Percentiles rank a stretch among this genome's conserved stretches.
Evolutionary conservation across 2,888 invertebrate genomes (phyloP).

Genomic region (Ectemnius lituratus): DNA sequence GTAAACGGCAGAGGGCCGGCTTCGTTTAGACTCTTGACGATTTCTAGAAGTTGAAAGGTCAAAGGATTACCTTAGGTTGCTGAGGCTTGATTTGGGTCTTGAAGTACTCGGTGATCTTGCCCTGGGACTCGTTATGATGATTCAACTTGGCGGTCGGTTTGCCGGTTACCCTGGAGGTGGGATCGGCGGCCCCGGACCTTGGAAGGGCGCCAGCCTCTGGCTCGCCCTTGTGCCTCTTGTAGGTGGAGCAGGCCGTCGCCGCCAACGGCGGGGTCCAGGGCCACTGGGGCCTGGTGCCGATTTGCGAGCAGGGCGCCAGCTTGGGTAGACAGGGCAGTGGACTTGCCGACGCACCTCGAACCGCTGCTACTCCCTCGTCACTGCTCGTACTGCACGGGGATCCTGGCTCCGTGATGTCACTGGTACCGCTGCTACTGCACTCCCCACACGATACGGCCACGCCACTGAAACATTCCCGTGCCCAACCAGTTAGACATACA

Average conservation of each 20-base stretch:
- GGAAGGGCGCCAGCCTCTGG: conserved; percentile 74
- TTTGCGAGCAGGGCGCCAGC: conserved; percentile 72
- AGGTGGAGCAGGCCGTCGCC: conserved; percentile 73
- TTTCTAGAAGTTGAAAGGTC: background rate
- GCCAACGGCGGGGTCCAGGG: conserved; percentile 76
- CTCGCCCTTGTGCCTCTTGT: conserved; percentile 74
- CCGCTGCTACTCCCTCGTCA: conserved; percentile 79
- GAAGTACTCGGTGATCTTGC: conserved; percentile 91
- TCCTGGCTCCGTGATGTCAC: conserved; percentile 92
- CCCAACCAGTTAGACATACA: background rate
- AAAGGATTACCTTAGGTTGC: conserved; percentile 65
- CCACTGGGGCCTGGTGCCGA: conserved; percentile 75
- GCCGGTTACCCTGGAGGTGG: conserved; percentile 59
- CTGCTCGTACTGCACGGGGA: conserved; percentile 88
- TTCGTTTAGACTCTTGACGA: no score
- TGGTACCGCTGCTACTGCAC: conserved; percentile 82
- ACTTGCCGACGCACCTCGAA: conserved; percentile 67
- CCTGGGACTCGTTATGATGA: conserved; percentile 79
- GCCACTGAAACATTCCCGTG: conserved; percentile 82
- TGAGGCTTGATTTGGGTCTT: conserved; percentile 90
- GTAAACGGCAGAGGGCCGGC: no score
- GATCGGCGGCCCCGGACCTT: conserved; percentile 70
- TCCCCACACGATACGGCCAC: conserved; percentile 87
- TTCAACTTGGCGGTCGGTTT: conserved; percentile 67
- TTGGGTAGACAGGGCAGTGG: conserved; percentile 69